phyloP scores from a whole-genome alignment of 1,140 invertebrate genomes.

The Macrocentrus cingulum region DNA sequence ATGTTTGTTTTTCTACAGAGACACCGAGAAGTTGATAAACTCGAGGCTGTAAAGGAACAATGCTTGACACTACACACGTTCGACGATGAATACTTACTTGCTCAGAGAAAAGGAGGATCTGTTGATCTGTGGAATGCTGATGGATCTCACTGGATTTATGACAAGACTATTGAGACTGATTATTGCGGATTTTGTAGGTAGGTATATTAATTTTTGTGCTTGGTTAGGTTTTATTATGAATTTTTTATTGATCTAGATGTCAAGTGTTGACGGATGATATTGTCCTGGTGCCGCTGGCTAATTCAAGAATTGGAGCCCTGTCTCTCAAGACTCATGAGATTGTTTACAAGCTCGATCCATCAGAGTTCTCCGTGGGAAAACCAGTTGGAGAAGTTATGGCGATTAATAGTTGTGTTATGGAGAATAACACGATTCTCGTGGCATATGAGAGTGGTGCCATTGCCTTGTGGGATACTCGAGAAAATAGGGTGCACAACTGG shows the following conservation, averaged over 20 bases:
- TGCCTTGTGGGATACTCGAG: slow-evolving; percentile 67
- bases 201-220: too few species aligned
- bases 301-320: slow-evolving; percentile 65
- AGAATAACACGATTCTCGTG: slow-evolving; percentile 61
- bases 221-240: slow-evolving; percentile 4
- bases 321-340: slow-evolving; percentile 62
- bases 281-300: slow-evolving; percentile 66
- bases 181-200: slow-evolving; percentile 67
- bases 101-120: slow-evolving; percentile 70
- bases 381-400: slow-evolving; percentile 67
- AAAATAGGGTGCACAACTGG: slow-evolving; percentile 61
- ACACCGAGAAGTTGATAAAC: slow-evolving; percentile 63
- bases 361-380: slow-evolving; percentile 43
- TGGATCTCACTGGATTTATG: slow-evolving; percentile 63
- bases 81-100: slow-evolving; percentile 61
- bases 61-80: slow-evolving; percentile 62
- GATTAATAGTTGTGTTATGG: slow-evolving; percentile 62
- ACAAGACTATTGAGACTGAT: slow-evolving; percentile 61
- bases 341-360: slow-evolving; percentile 53
- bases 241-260: slow-evolving; percentile 40
- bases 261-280: slow-evolving; percentile 65
- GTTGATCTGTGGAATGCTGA: slow-evolving; percentile 68
- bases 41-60: slow-evolving; percentile 61
- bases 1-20: slow-evolving; percentile 50
- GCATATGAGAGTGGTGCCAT: slow-evolving; percentile 70